Evolutionary conservation across 1,140 invertebrate genomes (phyloP), one percentile per base, ranked within the genome.

Genomic region (Phocides pigmalion): DNA sequence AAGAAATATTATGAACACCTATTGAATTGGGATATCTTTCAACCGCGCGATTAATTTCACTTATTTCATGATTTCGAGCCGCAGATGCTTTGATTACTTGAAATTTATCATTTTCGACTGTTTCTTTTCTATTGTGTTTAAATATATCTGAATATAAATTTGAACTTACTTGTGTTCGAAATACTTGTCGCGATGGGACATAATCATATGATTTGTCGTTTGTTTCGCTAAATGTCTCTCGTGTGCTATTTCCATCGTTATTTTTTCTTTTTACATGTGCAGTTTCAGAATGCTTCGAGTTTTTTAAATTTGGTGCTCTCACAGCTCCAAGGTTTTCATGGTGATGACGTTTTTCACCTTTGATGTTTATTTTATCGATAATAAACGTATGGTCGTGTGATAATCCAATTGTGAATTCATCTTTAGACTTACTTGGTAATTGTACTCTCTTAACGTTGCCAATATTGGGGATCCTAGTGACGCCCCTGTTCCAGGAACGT

Each of bases 401-500:
- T 17, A 4, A 17, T 9, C 8, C 25, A 35, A 5, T 25, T 16
- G 53, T 22, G 32, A 46, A 32, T 9, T 8, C 14, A 9, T 46
- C 54, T 2, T 46, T 20, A 12, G 28, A 8, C 0, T 49, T 47
- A 32, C 46, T 64, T 16, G 64, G 61, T n/a, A 61, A 22, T 8
- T 62, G 68, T 4, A 84, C 70, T 66, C 79, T 69, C 50, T 74
- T 68, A 5, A 82, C 59, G 5, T 63, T 79, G 6, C 68, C 79
- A 1, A 68, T 15, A 35, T 78, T 77, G 1, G 71, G 14, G 2
- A 84, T 69, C 74, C 64, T 84, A 49, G 80, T 56, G 4, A 81
- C 53, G 17, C 74, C 81, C 69, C 59, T 74, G 19, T 61, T 71
- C 74, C 74, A 75, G 11, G 64, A 39, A 11, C 62, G 65, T 35